These are phyloP conservation scores for Leptopilina boulardi DNA, from an alignment of 1,140 invertebrate species.

Conservation along the genomic window DNA sequence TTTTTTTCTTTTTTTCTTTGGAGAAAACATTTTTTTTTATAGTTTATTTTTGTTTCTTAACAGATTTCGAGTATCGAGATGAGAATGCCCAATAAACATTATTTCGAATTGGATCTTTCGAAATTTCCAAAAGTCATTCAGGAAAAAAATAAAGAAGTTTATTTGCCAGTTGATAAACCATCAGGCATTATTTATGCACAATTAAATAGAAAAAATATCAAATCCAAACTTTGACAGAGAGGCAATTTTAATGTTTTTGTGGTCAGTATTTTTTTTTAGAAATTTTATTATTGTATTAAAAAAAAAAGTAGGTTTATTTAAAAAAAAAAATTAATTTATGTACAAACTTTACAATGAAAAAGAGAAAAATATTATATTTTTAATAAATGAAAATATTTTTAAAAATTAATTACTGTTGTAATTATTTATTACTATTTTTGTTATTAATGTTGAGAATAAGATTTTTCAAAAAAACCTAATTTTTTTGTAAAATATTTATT, in stretches of 20 bases:
- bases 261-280: conserved; percentile 24
- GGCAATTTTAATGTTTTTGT: not conserved
- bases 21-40: no score
- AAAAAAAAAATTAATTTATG: no score
- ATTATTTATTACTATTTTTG: not conserved
- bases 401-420: not conserved
- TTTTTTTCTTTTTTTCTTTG: not conserved
- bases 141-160: conserved; percentile 81
- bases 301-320: no score
- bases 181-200: conserved; percentile 85
- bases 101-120: conserved; percentile 83
- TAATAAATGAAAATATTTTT: no score
- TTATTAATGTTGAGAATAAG: no score
- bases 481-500: no score
- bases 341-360: not conserved
- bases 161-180: conserved; percentile 85
- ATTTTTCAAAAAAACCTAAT: no score
- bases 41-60: conserved; percentile 47
- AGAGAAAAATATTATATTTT: not conserved
- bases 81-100: conserved; percentile 88
- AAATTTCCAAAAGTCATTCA: conserved; percentile 81
- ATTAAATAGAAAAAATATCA: conserved; percentile 77
- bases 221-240: conserved; percentile 75
- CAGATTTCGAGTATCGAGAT: conserved; percentile 83
- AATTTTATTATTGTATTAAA: not conserved